Evolutionary conservation across 2,888 invertebrate genomes (phyloP), one percentile per base, ranked within the genome.

Genomic region (Eristalis tenax): DNA sequence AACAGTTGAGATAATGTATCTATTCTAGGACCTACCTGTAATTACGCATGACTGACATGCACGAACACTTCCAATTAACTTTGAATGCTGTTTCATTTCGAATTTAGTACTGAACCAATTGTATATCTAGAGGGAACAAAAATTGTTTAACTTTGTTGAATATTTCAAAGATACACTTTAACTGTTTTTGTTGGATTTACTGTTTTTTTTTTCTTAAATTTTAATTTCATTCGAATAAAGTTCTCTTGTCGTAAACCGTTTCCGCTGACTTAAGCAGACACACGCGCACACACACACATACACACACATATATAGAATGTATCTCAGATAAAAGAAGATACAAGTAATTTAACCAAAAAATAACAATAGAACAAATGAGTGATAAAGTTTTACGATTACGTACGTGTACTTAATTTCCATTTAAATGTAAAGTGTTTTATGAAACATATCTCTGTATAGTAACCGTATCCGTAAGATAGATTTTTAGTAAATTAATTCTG

Each of bases 331-430:
- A 15, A 63, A 15, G 77, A 61, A 66, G 26, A 32, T 66, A 73
- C 59, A 78, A 75, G 83, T 86, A 83, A 83, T 79, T 79, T 87
- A 87, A 87, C 86, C 86, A 87, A 87, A 87, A 82, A 87, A 79
- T 75, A 87, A 83, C 83, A 87, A 87, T 83, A 83, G 86, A 87
- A 83, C 86, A 87, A 50, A 87, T 87, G 86, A 87, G 86, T 87
- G 86, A 87, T 87, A 87, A 78, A 87, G 26, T 79, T 87, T 87
- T 87, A 79, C 66, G 18, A 75, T 86, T 78, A 82, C 38, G 61
- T 63, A 71, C 63, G 15, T 70, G 86, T 86, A 86, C 86, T 86
- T 86, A 86, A 86, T 83, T 86, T 78, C 59, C 83, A 86, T 78
- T 83, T 83, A 74, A 73, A 26, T 76, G 80, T 84, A 73, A 77